A percentile compares a stretch with the other conserved stretches of the same genome.
These are phyloP conservation scores for Meles meles DNA, from an alignment of 2,113 vertebrate genomes.

Conservation along the genomic window DNA sequence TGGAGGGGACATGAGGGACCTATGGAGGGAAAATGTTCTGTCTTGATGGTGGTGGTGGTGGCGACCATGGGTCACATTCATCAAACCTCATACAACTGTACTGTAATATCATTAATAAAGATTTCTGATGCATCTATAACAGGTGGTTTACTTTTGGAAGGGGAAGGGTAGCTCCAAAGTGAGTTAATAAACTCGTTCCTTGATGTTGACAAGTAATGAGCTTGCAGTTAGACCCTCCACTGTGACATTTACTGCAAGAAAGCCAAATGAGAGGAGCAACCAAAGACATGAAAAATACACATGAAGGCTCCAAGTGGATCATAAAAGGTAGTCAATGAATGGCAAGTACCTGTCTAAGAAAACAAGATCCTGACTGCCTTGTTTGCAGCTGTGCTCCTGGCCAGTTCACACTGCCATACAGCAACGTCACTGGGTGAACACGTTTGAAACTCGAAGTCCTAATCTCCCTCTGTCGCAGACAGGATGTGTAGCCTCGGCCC, in stretches of 20 bases:
- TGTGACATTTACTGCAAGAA: not conserved
- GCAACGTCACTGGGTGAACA: too few relatives aligned
- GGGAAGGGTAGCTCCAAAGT: not conserved
- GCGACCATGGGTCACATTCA: not conserved
- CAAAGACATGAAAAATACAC: not conserved
- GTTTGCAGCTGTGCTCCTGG: rapidly evolving
- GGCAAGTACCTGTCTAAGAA: not conserved
- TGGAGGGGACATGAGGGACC: rapidly evolving
- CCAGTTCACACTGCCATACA: rapidly evolving
- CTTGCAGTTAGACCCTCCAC: too few relatives aligned
- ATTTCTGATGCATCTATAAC: too few relatives aligned
- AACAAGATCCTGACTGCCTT: not conserved
- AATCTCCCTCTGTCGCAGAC: not conserved
- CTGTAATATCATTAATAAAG: not conserved
- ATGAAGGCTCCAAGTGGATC: not conserved
- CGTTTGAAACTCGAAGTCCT: not conserved
- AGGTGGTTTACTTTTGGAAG: not conserved
- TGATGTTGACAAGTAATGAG: not conserved
- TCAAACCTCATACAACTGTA: not conserved
- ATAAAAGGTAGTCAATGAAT: not conserved
- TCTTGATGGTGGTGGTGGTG: rapidly evolving
- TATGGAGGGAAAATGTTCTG: rapidly evolving
- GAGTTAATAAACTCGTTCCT: not conserved
- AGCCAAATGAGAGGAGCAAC: not conserved
- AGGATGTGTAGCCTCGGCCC: not conserved